These are phyloP conservation scores for Agrochola macilenta DNA, from an alignment of 2,888 invertebrate species.

Conservation along the genomic window DNA sequence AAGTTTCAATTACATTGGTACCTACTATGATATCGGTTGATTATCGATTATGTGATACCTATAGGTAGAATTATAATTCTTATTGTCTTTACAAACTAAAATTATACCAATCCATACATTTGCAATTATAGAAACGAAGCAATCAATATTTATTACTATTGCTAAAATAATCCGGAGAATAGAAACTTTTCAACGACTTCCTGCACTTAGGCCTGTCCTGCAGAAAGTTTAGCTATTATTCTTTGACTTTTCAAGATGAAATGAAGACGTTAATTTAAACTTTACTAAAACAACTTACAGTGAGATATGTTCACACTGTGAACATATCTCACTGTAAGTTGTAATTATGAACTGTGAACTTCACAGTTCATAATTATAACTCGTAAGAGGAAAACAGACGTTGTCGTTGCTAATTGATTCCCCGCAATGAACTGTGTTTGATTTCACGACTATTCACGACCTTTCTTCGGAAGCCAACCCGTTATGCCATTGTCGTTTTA, in stretches of 20 bases:
- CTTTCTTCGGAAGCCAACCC: conserved; percentile 38
- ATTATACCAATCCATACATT: conserved; percentile 1
- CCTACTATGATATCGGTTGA: conserved; percentile 15
- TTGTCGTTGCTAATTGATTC: conserved; percentile 44
- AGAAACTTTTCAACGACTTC: neutral
- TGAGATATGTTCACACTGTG: neutral
- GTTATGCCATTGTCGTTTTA: conserved; percentile 59
- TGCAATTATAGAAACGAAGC: neutral
- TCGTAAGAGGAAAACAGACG: conserved; percentile 17
- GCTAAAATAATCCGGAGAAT: neutral
- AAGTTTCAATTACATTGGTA: conserved; percentile 53
- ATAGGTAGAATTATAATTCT: no score
- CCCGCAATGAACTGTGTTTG: conserved; percentile 30
- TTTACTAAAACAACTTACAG: neutral
- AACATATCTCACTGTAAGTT: no score
- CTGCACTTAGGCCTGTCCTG: neutral
- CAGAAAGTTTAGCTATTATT: neutral
- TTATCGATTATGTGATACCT: conserved; percentile 4
- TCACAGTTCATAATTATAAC: neutral
- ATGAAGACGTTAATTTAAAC: neutral
- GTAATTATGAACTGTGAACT: no score
- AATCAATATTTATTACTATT: neutral
- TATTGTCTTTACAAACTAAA: neutral
- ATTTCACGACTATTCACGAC: conserved; percentile 35
- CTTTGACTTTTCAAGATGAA: neutral